Base-by-base conservation (phyloP, 2,888 invertebrate species). In the Drosophila setosimentum region DNA sequence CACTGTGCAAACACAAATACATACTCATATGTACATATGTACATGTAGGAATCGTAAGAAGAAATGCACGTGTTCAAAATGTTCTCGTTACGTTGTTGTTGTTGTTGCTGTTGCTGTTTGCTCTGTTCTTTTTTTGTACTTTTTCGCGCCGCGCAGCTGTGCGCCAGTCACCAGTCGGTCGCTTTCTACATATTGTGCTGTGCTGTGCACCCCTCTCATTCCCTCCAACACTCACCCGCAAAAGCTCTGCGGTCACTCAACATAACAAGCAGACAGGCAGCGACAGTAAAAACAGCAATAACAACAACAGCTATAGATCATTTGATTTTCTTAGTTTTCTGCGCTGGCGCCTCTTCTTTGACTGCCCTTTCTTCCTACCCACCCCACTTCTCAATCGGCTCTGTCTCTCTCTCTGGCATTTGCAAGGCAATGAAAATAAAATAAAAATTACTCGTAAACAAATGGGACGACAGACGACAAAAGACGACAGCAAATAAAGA, bases 21-120 rank as follows among this genome's bases (percentile, higher is more conserved):
- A 40, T 27, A 68, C 35, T 8, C 48, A 50, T 51, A 53, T 13
- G 37, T 29, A n/a, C n/a, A n/a, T n/a, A 60, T 32, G 30, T 45
- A 49, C 45, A 62, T 62, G 60, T 45, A 55, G 67, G 48, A 63
- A 69, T 67, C 82, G 83, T 85, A 78, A 80, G 81, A 88, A 84
- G 84, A 85, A 85, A 85, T 85, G 84, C 84, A 85, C 84, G 84
- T 85, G 84, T 85, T 85, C 89, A 84, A 87, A 85, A 85, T 85
- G 89, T 88, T 84, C 86, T 84, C 86, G 70, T 70, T 84, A 71
- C 80, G 83, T 87, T 80, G 73, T 32, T 62, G 65, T 51, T 73
- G 57, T 65, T 74, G 58, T 65, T 80, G 68, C 42, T 62, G 61
- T 62, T 73, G 62, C 70, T 72, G 60, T 74, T 78, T 55, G 55